Conservation (phyloP, 1,140 invertebrate genomes). For the Drosophila ironensis region DNA sequence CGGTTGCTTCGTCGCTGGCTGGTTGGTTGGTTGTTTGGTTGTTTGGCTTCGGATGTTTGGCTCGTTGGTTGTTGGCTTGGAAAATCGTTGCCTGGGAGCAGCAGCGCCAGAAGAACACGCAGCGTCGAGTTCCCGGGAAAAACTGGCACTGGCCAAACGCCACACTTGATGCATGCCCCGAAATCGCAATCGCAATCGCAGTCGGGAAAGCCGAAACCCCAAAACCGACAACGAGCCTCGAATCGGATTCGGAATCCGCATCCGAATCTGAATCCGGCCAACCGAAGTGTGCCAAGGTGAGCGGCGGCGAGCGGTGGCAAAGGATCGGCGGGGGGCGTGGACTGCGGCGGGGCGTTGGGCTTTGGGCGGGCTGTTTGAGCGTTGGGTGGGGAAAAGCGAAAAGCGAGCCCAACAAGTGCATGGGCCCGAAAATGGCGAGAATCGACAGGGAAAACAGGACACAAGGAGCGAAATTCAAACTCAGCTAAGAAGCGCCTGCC, state of each 20-base stretch:
- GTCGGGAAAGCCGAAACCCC: slow-evolving; percentile 2
- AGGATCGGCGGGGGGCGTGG: neutral
- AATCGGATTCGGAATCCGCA: neutral
- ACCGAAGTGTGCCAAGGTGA: slow-evolving; percentile 26
- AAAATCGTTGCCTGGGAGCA: neutral
- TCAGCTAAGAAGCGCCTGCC: neutral
- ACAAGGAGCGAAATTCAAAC: neutral
- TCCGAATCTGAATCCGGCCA: neutral
- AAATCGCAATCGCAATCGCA: neutral
- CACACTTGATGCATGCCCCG: slow-evolving; percentile 80
- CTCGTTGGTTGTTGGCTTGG: neutral
- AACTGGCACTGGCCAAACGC: slow-evolving; percentile 62
- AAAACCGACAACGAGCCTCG: too few species aligned
- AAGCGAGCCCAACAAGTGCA: slow-evolving; percentile 63
- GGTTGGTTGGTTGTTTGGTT: neutral
- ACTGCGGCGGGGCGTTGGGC: neutral
- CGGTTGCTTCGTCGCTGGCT: neutral
- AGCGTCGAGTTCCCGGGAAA: slow-evolving; percentile 79
- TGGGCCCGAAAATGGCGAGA: slow-evolving; percentile 9
- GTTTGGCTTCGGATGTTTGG: neutral
- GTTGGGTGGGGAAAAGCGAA: neutral
- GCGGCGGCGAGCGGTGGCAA: neutral
- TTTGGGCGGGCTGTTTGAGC: neutral
- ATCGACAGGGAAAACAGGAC: neutral
- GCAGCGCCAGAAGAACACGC: slow-evolving; percentile 48